phyloP scores from a whole-genome alignment of 2,113 vertebrate species.

The Toxostoma redivivum region DNA sequence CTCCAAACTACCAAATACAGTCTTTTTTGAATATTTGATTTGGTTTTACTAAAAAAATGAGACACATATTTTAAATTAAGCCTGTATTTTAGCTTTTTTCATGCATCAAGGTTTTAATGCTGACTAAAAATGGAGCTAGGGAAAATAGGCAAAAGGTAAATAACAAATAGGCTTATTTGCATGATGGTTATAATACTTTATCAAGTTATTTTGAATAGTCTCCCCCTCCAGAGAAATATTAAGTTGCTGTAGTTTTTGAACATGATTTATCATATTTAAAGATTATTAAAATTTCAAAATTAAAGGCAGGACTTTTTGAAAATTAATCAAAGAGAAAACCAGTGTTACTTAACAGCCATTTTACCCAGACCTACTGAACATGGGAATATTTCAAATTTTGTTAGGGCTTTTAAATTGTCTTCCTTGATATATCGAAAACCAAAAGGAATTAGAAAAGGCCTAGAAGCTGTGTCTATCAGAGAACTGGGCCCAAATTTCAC shows the following conservation, averaged over 20 bases:
- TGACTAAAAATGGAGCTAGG: neutral
- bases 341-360: neutral
- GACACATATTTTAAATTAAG: neutral
- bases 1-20: neutral
- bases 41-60: neutral
- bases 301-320: neutral
- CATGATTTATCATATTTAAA: neutral
- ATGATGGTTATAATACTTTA: neutral
- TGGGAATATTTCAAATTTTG: neutral
- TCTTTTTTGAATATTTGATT: neutral
- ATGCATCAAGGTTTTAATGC: neutral
- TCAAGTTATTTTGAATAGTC: neutral
- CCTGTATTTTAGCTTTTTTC: neutral
- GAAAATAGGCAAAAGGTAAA: neutral
- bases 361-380: neutral
- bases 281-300: neutral
- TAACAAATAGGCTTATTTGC: neutral
- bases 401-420: neutral
- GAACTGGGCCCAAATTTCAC: neutral
- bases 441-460: neutral
- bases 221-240: fast-evolving
- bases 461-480: neutral
- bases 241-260: neutral
- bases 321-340: neutral
- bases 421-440: neutral